phyloP scores from a whole-genome alignment of 2,113 vertebrate genomes.

The Bubo bubo region DNA sequence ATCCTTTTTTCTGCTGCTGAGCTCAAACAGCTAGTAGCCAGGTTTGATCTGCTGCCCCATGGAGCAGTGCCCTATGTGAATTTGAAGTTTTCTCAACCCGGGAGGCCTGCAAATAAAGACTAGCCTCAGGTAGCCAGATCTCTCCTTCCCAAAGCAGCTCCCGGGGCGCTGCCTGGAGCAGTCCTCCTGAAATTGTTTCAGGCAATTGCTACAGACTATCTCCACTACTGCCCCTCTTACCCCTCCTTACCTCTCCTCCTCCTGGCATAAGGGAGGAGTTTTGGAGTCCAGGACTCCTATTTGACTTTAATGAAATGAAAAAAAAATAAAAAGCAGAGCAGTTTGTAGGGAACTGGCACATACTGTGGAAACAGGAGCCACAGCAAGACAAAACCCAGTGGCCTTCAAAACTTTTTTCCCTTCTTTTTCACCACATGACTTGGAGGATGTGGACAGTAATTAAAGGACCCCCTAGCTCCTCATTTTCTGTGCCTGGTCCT shows the following conservation, averaged over 20 bases:
- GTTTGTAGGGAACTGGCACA: constrained; percentile 82
- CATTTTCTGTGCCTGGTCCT: constrained; percentile 86
- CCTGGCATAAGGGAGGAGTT: constrained; percentile 72
- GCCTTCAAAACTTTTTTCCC: constrained; percentile 87
- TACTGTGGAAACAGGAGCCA: constrained; percentile 79
- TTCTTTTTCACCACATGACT: constrained; percentile 83
- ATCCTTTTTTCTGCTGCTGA: constrained; percentile 87
- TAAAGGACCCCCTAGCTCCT: constrained; percentile 93
- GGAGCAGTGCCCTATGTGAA: constrained; percentile 84
- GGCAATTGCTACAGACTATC: constrained; percentile 66
- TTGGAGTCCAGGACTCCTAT: constrained; percentile 77
- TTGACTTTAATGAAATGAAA: constrained; percentile 69
- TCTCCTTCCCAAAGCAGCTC: constrained; percentile 76
- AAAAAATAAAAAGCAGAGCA: constrained; percentile 75
- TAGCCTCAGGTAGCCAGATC: constrained; percentile 70
- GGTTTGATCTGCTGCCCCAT: constrained; percentile 89
- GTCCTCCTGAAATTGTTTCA: constrained; percentile 76
- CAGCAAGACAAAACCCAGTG: constrained; percentile 83
- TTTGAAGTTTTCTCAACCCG: constrained; percentile 76
- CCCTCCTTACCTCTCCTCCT: constrained; percentile 51
- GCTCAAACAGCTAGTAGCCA: constrained; percentile 86
- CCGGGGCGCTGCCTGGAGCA: constrained; percentile 75
- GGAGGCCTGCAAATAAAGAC: constrained; percentile 79
- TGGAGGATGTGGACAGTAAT: constrained; percentile 93
- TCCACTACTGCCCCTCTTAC: constrained; percentile 15